Conservation (phyloP, 2,888 invertebrate species). For the Eueremaeus valkanovi region DNA sequence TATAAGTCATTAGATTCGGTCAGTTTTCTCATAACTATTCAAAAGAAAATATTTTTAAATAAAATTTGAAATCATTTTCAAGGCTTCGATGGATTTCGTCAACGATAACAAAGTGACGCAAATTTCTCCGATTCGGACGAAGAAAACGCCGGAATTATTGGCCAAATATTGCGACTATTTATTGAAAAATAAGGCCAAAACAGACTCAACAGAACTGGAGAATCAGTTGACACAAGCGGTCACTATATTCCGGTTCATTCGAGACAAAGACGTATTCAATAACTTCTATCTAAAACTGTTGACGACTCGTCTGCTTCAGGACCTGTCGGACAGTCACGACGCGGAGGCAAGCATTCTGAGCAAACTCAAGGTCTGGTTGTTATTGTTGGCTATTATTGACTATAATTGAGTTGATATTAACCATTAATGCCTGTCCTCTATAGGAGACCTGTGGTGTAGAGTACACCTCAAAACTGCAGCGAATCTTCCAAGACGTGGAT, state of each 20-base stretch:
- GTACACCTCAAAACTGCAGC: slow-evolving; percentile 94
- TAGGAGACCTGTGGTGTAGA: slow-evolving; percentile 91
- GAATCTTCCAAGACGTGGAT: slow-evolving; percentile 98
- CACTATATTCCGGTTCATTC: slow-evolving; percentile 98
- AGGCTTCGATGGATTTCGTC: slow-evolving; percentile 92
- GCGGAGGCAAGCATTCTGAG: slow-evolving; percentile 99
- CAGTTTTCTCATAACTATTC: slow-evolving; percentile 82
- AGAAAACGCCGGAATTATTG: slow-evolving; percentile 90
- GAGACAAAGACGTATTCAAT: slow-evolving; percentile 99
- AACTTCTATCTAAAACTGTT: slow-evolving; percentile 99
- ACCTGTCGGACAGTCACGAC: slow-evolving; percentile 91
- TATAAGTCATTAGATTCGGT: slow-evolving; percentile 56
- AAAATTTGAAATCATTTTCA: slow-evolving; percentile 27
- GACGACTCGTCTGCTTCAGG: slow-evolving; percentile 86
- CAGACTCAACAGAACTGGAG: slow-evolving; percentile 95
- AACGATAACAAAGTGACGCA: slow-evolving; percentile 94
- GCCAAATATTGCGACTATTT: slow-evolving; percentile 96
- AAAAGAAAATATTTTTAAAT: slow-evolving; percentile 73
- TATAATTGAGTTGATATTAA: not conserved
- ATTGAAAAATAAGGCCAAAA: slow-evolving; percentile 94
- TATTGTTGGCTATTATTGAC: not conserved
- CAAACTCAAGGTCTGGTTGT: slow-evolving; percentile 69
- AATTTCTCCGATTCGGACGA: slow-evolving; percentile 64
- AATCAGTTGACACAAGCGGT: slow-evolving; percentile 92
- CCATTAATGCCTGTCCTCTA: not conserved